Conservation (phyloP, 2,888 invertebrate genomes). For the Bembecia ichneumoniformis region DNA sequence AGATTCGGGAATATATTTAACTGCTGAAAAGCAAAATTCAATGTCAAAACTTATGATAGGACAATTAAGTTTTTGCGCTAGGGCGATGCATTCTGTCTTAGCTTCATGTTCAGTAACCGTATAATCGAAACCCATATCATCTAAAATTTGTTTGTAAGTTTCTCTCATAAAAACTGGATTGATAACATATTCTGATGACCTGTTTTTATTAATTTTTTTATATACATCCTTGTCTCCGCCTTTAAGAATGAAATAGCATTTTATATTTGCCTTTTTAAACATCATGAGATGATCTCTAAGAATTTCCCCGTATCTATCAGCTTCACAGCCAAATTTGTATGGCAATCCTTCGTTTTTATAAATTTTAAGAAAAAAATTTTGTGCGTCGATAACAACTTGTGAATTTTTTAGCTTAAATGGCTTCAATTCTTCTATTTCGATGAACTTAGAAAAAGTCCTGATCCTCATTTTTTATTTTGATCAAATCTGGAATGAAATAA, state of each 20-base stretch:
- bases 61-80: conserved; percentile 26
- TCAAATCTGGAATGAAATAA: neutral
- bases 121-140: conserved; percentile 25
- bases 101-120: conserved; percentile 20
- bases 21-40: conserved; percentile 24
- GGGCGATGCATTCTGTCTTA: conserved; percentile 25
- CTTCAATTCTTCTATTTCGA: neutral
- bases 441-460: neutral
- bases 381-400: conserved; percentile 30
- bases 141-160: conserved; percentile 21
- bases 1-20: conserved; percentile 21
- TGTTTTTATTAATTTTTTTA: conserved; percentile 8
- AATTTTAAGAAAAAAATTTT: conserved; percentile 20
- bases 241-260: conserved; percentile 30
- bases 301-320: conserved; percentile 20
- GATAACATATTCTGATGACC: neutral
- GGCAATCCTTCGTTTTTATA: conserved; percentile 17
- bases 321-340: conserved; percentile 24
- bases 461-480: neutral
- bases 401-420: conserved; percentile 15
- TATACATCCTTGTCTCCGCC: conserved; percentile 21
- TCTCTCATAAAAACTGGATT: conserved; percentile 21
- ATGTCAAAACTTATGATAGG: conserved; percentile 27
- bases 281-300: conserved; percentile 17
- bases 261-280: conserved; percentile 26